Evolutionary conservation across 2,888 invertebrate genomes (phyloP).

Genomic region (Agrenia bidenticulata): DNA sequence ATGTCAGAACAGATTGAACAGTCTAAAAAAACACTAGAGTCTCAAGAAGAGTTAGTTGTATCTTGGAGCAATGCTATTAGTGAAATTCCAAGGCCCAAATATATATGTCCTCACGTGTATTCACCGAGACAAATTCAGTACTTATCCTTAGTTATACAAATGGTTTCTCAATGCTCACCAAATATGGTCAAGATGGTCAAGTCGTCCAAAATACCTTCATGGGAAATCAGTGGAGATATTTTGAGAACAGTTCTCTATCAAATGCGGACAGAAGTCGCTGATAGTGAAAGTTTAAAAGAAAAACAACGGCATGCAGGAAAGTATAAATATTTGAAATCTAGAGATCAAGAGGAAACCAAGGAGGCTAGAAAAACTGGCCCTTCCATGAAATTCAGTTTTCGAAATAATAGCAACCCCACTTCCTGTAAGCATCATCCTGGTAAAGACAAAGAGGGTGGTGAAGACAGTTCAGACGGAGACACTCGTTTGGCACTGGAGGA

Average conservation of each 20-base stretch:
- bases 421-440: constrained; percentile 3
- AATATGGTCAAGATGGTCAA: constrained; percentile 32
- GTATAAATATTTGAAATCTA: neutral
- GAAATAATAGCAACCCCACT: constrained; percentile 7
- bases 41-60: constrained; percentile 46
- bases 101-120: constrained; percentile 50
- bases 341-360: neutral
- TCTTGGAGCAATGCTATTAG: constrained; percentile 40
- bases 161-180: constrained; percentile 37
- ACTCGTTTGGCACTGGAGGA: constrained; percentile 47
- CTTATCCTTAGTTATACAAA: constrained; percentile 42
- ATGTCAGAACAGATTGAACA: constrained; percentile 36
- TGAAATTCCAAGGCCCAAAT: constrained; percentile 39
- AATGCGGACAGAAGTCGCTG: constrained; percentile 45
- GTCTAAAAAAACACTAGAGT: constrained; percentile 33
- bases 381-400: constrained; percentile 32
- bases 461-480: constrained; percentile 17
- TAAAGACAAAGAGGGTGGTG: neutral
- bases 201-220: constrained; percentile 37
- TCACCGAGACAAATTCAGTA: constrained; percentile 48
- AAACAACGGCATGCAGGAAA: constrained; percentile 8
- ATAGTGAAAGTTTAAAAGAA: constrained; percentile 19
- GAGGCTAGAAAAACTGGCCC: neutral
- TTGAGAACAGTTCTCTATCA: constrained; percentile 48
- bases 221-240: constrained; percentile 52